Evolutionary conservation across 2,113 vertebrate species (phyloP), one percentile per base, ranked within the genome.

Genomic region (Cairina moschata): DNA sequence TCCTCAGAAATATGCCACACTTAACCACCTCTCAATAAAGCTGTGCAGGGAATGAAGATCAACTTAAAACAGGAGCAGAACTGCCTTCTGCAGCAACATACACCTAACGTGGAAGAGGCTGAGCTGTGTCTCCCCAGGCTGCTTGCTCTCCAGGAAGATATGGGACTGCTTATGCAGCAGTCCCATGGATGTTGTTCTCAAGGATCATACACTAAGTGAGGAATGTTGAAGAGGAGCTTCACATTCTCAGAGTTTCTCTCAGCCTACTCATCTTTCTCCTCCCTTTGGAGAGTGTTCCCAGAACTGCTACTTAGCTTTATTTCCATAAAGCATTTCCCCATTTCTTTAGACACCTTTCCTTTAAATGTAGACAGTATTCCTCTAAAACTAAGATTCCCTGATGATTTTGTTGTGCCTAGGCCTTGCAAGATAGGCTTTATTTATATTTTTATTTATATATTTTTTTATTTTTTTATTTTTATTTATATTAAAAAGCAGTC

Each of bases 101-200:
- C 3, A 18, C 12, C 5, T 14, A 31, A 17, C 3, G n/a, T 0
- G 4, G 48, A 76, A 8, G 2, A 90, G 31, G 9, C 31, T 14
- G 38, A 67, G 15, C 50, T 17, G 31, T 34, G 29, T 55, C 1
- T 83, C 36, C 54, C 5, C 18, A 26, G 23, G 21, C 20, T 86
- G 34, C 13, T 66, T 69, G 38, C 17, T 66, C 5, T 38, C 26
- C 13, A n/a, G 44, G 58, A 55, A 50, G 4, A 44, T 4, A 52
- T 52, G 17, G 15, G 13, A 7, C 25, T 80, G 17, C 31, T 54
- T 54, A 17, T 18, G 18, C n/a, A 63, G 21, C 2, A 2, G 1
- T 13, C n/a, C n/a, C n/a, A n/a, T 17, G 28, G 26, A 31, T 40
- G 5, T 42, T 80, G 17, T 56, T 52, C 65, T 62, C 52, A 18